Base-by-base conservation (phyloP, 2,888 invertebrate species). In the Tetranychus piercei region DNA sequence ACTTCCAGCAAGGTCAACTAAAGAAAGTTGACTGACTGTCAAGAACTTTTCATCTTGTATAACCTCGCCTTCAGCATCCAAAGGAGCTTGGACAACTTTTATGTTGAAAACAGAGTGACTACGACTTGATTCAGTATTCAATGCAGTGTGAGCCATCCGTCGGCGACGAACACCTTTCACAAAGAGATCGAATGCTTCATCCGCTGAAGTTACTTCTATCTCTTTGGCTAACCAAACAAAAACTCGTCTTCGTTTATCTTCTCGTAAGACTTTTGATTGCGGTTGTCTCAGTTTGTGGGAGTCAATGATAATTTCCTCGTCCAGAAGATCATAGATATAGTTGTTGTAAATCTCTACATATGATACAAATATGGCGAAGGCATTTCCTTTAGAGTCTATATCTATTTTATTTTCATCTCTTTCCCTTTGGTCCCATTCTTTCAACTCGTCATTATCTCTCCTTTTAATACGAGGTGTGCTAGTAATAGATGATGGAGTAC, bases 321-420 rank as follows among this genome's bases (percentile, higher is more conserved):
- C 97, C 2, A 99, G 85, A 73, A 99, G 86, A 85, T 99, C 99
- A 83, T 90, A 97, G 1, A 96, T 92, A 80, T 88, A 90, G 81
- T 99, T 96, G 82, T 97, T 97, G 83, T 97, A 97, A 79, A 97
- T 91, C 84, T 97, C 96, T 74, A 95, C 88, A 80, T 94, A 96
- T 0, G 93, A 92, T 0, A 97, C 88, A 82, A 97, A 99, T 1
- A 97, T 90, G 4, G 90, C 87, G 82, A 89, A 94, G 78, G 88
- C 88, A 80, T 89, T 90, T 79, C 92, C 93, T 80, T 90, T 89
- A 80, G 91, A 90, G 0, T 92, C 82, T 9, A 74, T 69, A 0
- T 83, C 83, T 5, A 90, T 81, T 79, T 86, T 86, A 0, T 86
- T 86, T 1, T 81, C 78, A 77, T 85, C 85, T 11, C 80, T 79